Evolutionary conservation across 2,888 invertebrate genomes (phyloP).

Genomic region (Bhutanitis thaidina): DNA sequence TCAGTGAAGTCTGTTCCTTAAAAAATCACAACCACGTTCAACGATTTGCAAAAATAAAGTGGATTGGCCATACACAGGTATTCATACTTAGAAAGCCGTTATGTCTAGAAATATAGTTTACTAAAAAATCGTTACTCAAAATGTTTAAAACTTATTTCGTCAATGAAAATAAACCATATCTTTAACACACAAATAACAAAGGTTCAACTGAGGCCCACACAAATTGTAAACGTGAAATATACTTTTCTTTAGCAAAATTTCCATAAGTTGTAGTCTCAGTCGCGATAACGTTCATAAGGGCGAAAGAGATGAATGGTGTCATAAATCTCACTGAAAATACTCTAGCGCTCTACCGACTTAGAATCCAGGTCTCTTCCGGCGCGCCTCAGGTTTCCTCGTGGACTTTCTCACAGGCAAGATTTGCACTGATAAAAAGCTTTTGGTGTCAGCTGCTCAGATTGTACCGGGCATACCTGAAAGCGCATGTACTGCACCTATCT

Average conservation of each 20-base stretch:
- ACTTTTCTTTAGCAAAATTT: conserved; percentile 9
- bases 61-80: too few species aligned
- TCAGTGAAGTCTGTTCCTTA: too few species aligned
- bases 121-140: too few species aligned
- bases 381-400: conserved; percentile 41
- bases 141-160: too few species aligned
- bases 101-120: too few species aligned
- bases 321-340: conserved; percentile 17
- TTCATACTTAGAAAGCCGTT: too few species aligned
- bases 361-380: conserved; percentile 19
- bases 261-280: conserved; percentile 11
- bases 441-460: conserved; percentile 73
- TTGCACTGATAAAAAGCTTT: conserved; percentile 73
- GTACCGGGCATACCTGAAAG: conserved; percentile 69
- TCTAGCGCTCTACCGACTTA: conserved; percentile 8
- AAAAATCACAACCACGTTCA: too few species aligned
- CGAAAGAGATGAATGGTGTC: conserved; percentile 20
- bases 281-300: conserved; percentile 18
- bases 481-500: conserved; percentile 76
- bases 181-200: neutral
- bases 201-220: neutral
- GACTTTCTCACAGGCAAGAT: conserved; percentile 74
- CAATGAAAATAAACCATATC: too few species aligned
- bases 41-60: too few species aligned
- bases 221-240: conserved; percentile 6